Percentiles rank a stretch among this genome's conserved stretches.
phyloP scores from a whole-genome alignment of 2,113 vertebrate species.

The Taxidea taxus region DNA sequence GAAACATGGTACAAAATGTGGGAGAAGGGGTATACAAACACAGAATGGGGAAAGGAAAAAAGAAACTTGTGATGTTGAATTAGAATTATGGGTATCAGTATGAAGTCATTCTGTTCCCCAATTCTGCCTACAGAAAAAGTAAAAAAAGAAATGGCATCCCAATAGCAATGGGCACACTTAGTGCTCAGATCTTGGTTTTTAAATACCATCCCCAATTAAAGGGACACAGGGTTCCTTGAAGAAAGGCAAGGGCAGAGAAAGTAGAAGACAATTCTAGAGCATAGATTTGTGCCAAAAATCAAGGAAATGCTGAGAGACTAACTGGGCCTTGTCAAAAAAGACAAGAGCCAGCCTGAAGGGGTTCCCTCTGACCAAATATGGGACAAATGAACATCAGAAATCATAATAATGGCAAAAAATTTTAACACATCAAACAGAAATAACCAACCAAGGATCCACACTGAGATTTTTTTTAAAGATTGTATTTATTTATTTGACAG shows the following conservation, averaged over 20 bases:
- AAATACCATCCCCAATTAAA: neutral
- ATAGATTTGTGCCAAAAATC: neutral
- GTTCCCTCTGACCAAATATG: neutral
- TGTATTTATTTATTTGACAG: too few species aligned
- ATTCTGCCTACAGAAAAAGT: neutral
- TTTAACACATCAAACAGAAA: neutral
- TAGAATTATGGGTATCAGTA: neutral
- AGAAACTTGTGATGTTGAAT: neutral
- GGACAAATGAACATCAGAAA: neutral
- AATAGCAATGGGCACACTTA: neutral
- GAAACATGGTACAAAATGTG: rapidly evolving
- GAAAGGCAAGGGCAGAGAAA: neutral
- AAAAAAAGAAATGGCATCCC: neutral
- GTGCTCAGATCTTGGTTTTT: neutral
- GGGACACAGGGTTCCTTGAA: neutral
- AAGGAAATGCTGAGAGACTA: neutral
- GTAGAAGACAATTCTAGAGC: neutral
- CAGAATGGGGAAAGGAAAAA: neutral
- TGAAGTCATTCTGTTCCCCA: neutral
- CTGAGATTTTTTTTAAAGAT: too few species aligned
- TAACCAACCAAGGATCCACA: neutral
- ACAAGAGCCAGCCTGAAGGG: neutral
- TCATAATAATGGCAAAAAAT: neutral
- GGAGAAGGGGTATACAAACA: neutral
- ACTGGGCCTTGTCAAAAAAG: neutral